Evolutionary conservation across 2,888 invertebrate species (phyloP).

Genomic region (Epistrophe grossulariae): DNA sequence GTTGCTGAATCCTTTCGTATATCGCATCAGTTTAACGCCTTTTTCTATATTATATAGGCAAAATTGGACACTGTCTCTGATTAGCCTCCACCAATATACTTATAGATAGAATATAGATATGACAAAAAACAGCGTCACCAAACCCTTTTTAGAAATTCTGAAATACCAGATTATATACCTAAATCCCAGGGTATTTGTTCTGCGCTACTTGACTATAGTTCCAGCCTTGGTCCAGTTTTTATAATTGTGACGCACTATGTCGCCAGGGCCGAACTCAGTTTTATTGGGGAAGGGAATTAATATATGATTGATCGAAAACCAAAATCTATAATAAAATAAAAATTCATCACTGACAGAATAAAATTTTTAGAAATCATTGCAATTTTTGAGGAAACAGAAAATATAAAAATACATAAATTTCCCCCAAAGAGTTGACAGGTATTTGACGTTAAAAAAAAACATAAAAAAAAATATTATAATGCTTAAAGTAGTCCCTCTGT

Average conservation of each 20-base stretch:
- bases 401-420: too few species aligned
- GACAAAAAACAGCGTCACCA: constrained; percentile 30
- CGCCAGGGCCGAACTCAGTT: not conserved
- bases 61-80: constrained; percentile 5
- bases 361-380: too few species aligned
- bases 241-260: constrained; percentile 23
- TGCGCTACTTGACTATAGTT: constrained; percentile 43
- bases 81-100: constrained; percentile 23
- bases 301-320: too few species aligned
- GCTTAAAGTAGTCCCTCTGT: too few species aligned
- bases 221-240: constrained; percentile 2
- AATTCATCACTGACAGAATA: too few species aligned
- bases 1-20: constrained; percentile 25
- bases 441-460: too few species aligned
- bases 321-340: too few species aligned
- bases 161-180: constrained; percentile 20
- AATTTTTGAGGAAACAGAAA: too few species aligned
- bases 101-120: too few species aligned
- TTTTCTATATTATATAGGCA: not conserved
- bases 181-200: constrained; percentile 40
- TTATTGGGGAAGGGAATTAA: not conserved
- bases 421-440: too few species aligned
- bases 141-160: constrained; percentile 8
- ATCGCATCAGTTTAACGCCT: constrained; percentile 33
- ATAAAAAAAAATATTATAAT: too few species aligned